Base-by-base conservation (phyloP, 64 coral and sea anemone species). In the Cladopsammia gracilis region DNA sequence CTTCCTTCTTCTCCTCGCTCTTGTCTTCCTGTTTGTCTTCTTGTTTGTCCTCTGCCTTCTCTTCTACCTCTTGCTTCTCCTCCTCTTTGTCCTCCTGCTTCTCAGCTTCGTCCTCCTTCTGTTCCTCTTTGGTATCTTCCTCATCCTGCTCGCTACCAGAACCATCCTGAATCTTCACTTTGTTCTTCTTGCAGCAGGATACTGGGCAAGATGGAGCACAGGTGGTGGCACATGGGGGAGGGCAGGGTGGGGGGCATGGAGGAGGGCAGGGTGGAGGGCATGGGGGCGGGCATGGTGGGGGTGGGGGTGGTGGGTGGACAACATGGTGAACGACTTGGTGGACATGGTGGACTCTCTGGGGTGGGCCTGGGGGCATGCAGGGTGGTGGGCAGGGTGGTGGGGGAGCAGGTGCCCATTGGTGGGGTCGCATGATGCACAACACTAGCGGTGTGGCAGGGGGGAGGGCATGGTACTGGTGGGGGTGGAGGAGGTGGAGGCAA, bases 181-280 rank as follows among this genome's bases (percentile, higher is more conserved):
- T 97, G 87, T 97, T 97, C 95, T 97, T 97, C 79, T 97, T 97
- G 74, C 95, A 97, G 66, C 95, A 97, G 24, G 70, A 62, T 34
- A 77, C 75, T 24, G 95, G 95, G 74, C 94, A 95, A 4, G 94
- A 52, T 60, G 93, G 88, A 70, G 88, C 83, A 16, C 88, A 89
- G 61, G 61, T 87, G 60, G 65, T 84, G 13, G 72, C 72, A n/a
- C 93, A 95, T n/a, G 88, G 42, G 45, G 82, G 76, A 34, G 93
- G 93, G 76, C 75, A 82, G 6, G 89, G 42, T 64, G 89, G 89
- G n/a, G 74, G 62, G 48, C 79, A 86, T 10, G 80, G 43, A 18
- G 82, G 76, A n/a, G 93, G 93, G 16, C 61, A 71, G 1, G 76
- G 18, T 79, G 89, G 89, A 5, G 75, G 62, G 48, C 87, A 90